A percentile compares a stretch with the other conserved stretches of the same genome.
phyloP scores from a whole-genome alignment of 2,113 vertebrate genomes.

The Aptenodytes forsteri region DNA sequence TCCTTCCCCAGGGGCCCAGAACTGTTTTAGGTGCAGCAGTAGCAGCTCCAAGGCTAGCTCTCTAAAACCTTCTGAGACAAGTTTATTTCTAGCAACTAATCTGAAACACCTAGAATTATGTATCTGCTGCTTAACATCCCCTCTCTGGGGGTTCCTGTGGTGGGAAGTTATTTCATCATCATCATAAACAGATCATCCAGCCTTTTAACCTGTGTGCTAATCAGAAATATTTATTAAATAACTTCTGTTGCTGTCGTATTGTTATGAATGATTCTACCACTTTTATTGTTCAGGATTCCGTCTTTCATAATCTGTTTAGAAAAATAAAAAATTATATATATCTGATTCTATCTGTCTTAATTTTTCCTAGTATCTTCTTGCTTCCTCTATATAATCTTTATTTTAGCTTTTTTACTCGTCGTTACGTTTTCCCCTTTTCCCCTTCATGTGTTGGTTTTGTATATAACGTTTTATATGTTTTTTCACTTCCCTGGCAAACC shows the following conservation, averaged over 20 bases:
- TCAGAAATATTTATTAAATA: neutral
- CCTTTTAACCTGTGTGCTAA: neutral
- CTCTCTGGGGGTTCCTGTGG: neutral
- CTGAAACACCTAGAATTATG: neutral
- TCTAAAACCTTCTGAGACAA: neutral
- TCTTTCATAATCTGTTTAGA: neutral
- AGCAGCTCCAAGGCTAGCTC: neutral
- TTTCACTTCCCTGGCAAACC: constrained; percentile 20
- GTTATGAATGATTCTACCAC: neutral
- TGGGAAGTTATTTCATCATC: neutral
- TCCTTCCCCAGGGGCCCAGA: neutral
- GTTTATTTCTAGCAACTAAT: neutral
- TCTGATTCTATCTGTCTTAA: neutral
- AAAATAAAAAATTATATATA: neutral
- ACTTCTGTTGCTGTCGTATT: neutral
- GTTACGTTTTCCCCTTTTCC: neutral
- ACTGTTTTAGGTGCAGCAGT: neutral
- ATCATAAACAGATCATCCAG: neutral
- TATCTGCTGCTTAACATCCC: neutral
- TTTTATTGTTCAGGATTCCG: neutral
- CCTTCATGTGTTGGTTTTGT: neutral
- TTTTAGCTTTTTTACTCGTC: neutral
- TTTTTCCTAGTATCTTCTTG: neutral
- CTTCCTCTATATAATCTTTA: neutral
- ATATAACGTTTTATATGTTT: neutral